Percentiles rank a stretch among this genome's conserved stretches.
These are phyloP conservation scores for Theonella swinhoei DNA, from an alignment of 37 sponge, comb jelly and placozoan species.

Conservation along the genomic window DNA sequence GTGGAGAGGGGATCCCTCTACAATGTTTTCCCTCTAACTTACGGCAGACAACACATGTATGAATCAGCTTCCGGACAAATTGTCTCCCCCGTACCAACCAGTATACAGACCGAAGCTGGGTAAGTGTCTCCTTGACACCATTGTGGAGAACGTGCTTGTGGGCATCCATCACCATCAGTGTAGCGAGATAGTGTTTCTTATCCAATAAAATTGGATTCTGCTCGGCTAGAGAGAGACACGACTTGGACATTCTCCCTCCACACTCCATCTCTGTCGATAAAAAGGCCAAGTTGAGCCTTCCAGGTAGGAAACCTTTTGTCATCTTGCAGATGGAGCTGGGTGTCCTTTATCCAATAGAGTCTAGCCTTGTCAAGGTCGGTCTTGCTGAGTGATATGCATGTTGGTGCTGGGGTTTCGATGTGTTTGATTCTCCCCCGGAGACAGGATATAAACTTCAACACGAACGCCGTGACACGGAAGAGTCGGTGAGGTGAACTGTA, in stretches of 20 bases:
- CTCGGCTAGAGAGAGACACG: neutral
- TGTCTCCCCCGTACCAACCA: constrained; percentile 43
- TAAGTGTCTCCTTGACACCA: constrained; percentile 11
- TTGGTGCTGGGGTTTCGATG: neutral
- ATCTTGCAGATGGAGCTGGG: neutral
- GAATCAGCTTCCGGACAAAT: constrained; percentile 6
- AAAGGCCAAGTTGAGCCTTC: constrained; percentile 12
- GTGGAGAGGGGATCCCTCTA: constrained; percentile 1
- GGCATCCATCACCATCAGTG: constrained; percentile 12
- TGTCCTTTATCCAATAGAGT: constrained; percentile 4
- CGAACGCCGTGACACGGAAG: constrained; percentile 5
- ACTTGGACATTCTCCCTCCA: constrained; percentile 17
- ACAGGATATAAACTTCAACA: neutral
- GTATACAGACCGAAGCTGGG: constrained; percentile 3
- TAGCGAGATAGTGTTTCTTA: constrained; percentile 8
- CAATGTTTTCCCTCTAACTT: constrained; percentile 13
- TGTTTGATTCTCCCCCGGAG: neutral
- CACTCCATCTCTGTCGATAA: constrained; percentile 1
- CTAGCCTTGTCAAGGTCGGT: neutral
- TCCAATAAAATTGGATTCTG: constrained; percentile 16
- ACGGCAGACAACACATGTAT: constrained; percentile 25
- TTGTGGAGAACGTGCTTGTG: constrained; percentile 26
- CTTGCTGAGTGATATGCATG: neutral
- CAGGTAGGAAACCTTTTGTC: neutral
- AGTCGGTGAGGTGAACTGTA: neutral